These are phyloP conservation scores for Pherbina coryleti DNA, from an alignment of 2,888 invertebrate genomes.

Conservation along the genomic window DNA sequence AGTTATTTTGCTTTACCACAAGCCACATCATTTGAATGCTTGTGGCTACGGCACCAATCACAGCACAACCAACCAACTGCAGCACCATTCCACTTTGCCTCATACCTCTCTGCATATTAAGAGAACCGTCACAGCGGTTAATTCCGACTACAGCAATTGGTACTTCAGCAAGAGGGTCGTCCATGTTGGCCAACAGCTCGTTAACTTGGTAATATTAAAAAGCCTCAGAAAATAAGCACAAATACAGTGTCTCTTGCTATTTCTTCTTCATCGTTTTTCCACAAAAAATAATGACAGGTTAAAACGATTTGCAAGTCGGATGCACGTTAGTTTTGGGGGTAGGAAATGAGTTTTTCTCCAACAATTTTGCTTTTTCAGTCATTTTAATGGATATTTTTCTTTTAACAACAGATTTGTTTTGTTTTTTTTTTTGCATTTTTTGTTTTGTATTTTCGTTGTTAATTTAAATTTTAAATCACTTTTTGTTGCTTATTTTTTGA, in stretches of 20 bases:
- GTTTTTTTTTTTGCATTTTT: not conserved
- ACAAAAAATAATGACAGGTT: slow-evolving; percentile 11
- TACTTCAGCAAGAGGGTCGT: too few species aligned
- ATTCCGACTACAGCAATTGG: too few species aligned
- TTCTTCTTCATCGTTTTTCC: not conserved
- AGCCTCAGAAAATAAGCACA: not conserved
- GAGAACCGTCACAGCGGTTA: too few species aligned
- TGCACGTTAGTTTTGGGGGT: not conserved
- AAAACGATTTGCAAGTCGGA: not conserved
- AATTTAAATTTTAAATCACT: slow-evolving; percentile 15
- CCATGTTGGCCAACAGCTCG: not conserved
- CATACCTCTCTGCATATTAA: too few species aligned
- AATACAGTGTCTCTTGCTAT: not conserved
- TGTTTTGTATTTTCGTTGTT: not conserved
- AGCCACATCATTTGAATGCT: too few species aligned
- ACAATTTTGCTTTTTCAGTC: not conserved
- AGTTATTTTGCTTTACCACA: too few species aligned
- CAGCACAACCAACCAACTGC: not conserved
- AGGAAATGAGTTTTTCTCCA: slow-evolving; percentile 18
- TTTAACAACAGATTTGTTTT: not conserved
- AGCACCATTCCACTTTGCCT: too few species aligned
- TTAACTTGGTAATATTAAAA: not conserved
- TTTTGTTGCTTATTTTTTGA: not conserved
- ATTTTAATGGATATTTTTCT: not conserved
- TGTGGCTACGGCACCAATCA: not conserved